Base-by-base conservation (phyloP, 2,888 invertebrate species). In the Dugesia japonica region DNA sequence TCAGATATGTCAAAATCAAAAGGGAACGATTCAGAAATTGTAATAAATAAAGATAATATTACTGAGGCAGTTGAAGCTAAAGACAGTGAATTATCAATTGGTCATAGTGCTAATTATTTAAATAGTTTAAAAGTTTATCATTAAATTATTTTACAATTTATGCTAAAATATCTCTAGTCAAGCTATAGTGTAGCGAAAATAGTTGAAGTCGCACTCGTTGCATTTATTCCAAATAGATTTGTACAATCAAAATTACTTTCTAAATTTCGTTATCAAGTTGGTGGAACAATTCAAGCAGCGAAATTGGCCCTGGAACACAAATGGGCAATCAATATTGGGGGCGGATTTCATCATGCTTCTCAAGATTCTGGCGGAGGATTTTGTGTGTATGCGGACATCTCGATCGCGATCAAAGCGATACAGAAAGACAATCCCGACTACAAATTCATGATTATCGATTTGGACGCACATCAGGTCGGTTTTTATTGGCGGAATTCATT, bases 391-490 rank as follows among this genome's bases (percentile, higher is more conserved):
- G 92, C 92, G 0, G 92, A 92, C 82, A 92, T 93, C 73, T 90
- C 91, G 0, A 85, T 93, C 80, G 86, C 91, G 13, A 87, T 92
- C 71, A 86, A 87, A 77, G 89, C 89, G 82, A 85, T 91, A 15
- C 31, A 31, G 17, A n/a, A 13, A 13, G 9, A 56, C 4, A 56
- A 56, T 56, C 56, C n/a, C 1, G 28, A 76, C 4, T 33, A 28
- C 7, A 83, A 82, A 38, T 86, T 85, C 72, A 90, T 93, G 90
- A 92, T 93, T 81, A 88, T 93, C 7, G 93, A 93, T 84, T 86
- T 93, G 82, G 92, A 93, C 86, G 92, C 92, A 0, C 93, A 93
- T 86, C 92, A 93, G 88, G 90, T 89, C n/a, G n/a, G n/a, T n/a
- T n/a, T n/a, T 77, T 75, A 71, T 13, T 42, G 13, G 42, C 13